phyloP scores from a whole-genome alignment of 2,888 invertebrate species.

The Ochropleura plecta region DNA sequence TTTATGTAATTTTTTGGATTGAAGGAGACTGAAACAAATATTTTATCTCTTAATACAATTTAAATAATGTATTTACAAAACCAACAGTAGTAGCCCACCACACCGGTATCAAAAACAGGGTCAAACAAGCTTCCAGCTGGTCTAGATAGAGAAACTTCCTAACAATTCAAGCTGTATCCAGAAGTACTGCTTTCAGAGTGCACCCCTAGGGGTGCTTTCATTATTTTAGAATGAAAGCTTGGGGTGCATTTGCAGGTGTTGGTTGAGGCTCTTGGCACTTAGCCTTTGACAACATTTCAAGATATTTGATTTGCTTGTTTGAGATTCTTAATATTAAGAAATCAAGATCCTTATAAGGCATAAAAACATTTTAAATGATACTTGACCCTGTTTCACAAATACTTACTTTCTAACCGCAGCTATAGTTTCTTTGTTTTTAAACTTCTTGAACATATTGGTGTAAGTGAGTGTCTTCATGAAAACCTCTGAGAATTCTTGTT shows the following conservation, averaged over 20 bases:
- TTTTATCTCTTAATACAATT: too few relatives aligned
- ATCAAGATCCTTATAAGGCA: background rate
- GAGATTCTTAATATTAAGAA: background rate
- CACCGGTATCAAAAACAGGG: background rate
- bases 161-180: too few relatives aligned
- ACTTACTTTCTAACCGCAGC: constrained; percentile 97
- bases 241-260: background rate
- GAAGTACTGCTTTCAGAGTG: background rate
- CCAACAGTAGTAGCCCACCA: background rate
- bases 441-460: constrained; percentile 98
- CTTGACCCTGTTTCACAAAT: background rate
- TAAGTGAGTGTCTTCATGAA: constrained; percentile 99
- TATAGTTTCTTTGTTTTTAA: constrained; percentile 99
- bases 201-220: background rate
- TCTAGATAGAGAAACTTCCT: too few relatives aligned
- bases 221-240: too few relatives aligned
- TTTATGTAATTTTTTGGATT: constrained; percentile 98
- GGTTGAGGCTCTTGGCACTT: background rate
- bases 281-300: background rate
- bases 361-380: background rate
- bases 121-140: background rate
- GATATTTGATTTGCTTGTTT: background rate
- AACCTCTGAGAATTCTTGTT: constrained; percentile 99
- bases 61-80: too few relatives aligned
- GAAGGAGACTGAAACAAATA: constrained; percentile 93